Evolutionary conservation across 2,888 invertebrate genomes (phyloP).

Genomic region (Mimas tiliae): DNA sequence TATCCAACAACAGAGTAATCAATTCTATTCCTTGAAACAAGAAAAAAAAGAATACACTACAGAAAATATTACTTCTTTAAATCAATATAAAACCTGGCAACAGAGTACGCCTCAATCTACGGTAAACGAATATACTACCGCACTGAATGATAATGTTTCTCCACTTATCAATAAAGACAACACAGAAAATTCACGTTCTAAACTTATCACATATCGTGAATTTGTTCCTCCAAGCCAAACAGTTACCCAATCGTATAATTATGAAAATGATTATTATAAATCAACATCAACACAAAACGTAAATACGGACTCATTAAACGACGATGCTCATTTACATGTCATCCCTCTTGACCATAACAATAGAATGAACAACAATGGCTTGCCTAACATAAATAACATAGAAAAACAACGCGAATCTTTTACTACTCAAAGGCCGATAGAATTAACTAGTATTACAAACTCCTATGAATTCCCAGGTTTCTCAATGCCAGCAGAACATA

Average conservation of each 20-base stretch:
- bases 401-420: conserved; percentile 40
- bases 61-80: background rate
- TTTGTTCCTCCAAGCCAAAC: conserved; percentile 60
- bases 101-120: conserved; percentile 23
- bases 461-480: conserved; percentile 50
- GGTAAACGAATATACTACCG: conserved; percentile 20
- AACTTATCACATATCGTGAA: conserved; percentile 58
- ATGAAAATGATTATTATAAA: conserved; percentile 51
- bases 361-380: conserved; percentile 22
- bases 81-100: background rate
- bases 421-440: conserved; percentile 40
- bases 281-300: conserved; percentile 34
- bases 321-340: conserved; percentile 5
- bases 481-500: conserved; percentile 46
- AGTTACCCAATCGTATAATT: conserved; percentile 64
- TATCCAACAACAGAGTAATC: conserved; percentile 23
- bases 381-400: conserved; percentile 36
- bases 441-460: conserved; percentile 41
- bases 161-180: conserved; percentile 28
- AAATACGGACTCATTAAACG: background rate
- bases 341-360: conserved; percentile 4
- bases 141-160: conserved; percentile 3
- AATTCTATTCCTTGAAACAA: conserved; percentile 2
- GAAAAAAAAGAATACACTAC: background rate
- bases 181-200: conserved; percentile 42